Evolutionary conservation across 2,888 invertebrate genomes (phyloP), one percentile per base, ranked within the genome.

Genomic region (Caenorhabditis sinica): DNA sequence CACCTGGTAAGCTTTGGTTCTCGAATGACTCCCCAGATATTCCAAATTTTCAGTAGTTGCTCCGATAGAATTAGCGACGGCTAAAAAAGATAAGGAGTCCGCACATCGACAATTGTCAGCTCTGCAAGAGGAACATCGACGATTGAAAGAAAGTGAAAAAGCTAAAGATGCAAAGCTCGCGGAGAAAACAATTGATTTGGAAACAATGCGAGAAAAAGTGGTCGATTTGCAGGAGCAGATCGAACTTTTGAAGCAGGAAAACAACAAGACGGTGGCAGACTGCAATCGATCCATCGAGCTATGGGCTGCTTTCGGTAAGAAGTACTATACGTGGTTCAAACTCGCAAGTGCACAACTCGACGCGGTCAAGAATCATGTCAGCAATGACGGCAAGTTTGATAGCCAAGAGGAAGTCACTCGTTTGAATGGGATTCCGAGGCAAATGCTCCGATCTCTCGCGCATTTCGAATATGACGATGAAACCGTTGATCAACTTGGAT

Each of bases 321-420:
- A 87, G 30, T 87, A 81, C 60, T 86, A 83, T 33, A 74, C 58
- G 1, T 87, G 87, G 87, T 85, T 51, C 65, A 76, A 73, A 5
- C 72, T 81, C 20, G 86, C 86, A 0, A 75, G 66, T 20, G 40
- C 72, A 17, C 87, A 87, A 45, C 56, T 87, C 6, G 75, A 79
- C 8, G 53, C 45, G 2, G 61, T 85, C 3, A 56, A 79, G 20
- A 15, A 11, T 3, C 68, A 81, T 25, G 66, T 81, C 4, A 66
- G 75, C 2, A 68, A 45, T 6, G 36, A 71, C 15, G 74, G 69
- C 28, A 73, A 72, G 30, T 84, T 77, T 28, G 84, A 84, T 11
- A 65, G 43, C 33, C 69, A 51, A 13, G 58, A 51, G 23, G 72
- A 84, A 53, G 23, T 85, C 5, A 28, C 49, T 9, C 28, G 28